A percentile compares a stretch with the other conserved stretches of the same genome.
Evolutionary conservation across 2,888 invertebrate genomes (phyloP).

Genomic region (Tipula lateralis): DNA sequence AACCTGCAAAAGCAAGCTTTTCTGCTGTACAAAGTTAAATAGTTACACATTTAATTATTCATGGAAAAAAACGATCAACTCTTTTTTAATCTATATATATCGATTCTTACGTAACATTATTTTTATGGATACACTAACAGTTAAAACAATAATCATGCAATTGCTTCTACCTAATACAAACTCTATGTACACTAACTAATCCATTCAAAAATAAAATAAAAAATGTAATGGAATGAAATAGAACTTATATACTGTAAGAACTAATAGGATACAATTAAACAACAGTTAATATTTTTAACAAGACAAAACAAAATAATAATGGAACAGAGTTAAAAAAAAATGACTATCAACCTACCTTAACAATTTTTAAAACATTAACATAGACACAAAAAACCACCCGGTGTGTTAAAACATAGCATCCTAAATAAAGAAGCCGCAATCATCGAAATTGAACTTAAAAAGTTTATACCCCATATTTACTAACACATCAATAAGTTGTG

Average conservation of each 20-base stretch:
- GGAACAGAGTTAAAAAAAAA: background rate
- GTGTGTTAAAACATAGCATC: background rate
- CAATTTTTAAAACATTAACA: background rate
- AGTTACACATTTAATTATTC: background rate
- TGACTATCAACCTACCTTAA: background rate
- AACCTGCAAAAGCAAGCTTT: no score
- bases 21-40: no score
- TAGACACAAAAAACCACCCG: slow-evolving; percentile 11
- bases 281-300: background rate
- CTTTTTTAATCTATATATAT: background rate
- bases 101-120: background rate
- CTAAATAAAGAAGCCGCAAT: no score
- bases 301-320: background rate
- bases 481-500: no score
- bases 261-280: slow-evolving; percentile 24
- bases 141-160: background rate
- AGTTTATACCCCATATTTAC: no score
- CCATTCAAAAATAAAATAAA: background rate
- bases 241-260: background rate
- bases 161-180: background rate
- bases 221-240: background rate
- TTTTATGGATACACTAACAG: background rate
- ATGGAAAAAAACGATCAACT: background rate
- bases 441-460: no score
- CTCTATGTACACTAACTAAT: background rate